Conservation (phyloP, 2,113 vertebrate species). For the Ginglymostoma cirratum region DNA sequence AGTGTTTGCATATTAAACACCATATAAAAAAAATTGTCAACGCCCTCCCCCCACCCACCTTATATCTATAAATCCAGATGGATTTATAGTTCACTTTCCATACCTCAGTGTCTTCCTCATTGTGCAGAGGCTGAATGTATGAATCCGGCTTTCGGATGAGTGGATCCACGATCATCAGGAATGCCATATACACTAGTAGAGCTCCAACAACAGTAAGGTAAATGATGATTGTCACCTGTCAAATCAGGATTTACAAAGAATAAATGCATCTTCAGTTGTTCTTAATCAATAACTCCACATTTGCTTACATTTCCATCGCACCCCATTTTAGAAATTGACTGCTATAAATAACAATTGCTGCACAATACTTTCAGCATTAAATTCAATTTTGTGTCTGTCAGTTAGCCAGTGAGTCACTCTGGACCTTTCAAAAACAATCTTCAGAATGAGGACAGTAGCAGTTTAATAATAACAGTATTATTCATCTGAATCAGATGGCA, state of each 20-base stretch:
- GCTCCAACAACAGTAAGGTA: conserved; percentile 86
- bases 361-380: neutral
- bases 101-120: conserved; percentile 84
- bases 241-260: conserved; percentile 6
- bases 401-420: neutral
- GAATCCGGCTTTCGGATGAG: conserved; percentile 82
- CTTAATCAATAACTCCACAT: neutral
- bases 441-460: neutral
- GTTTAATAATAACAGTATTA: neutral
- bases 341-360: neutral
- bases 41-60: too few relatives aligned
- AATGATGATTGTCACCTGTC: conserved; percentile 82
- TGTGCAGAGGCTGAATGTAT: conserved; percentile 79
- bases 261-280: neutral
- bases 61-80: fast-evolving
- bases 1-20: neutral
- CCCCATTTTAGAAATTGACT: neutral
- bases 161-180: conserved; percentile 87
- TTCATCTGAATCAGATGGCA: neutral
- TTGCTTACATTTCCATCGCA: neutral
- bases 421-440: neutral
- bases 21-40: neutral
- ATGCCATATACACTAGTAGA: conserved; percentile 88
- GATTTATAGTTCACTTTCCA: neutral
- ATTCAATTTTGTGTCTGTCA: neutral